phyloP scores from a whole-genome alignment of 2,888 invertebrate genomes.

The Netelia inedita region DNA sequence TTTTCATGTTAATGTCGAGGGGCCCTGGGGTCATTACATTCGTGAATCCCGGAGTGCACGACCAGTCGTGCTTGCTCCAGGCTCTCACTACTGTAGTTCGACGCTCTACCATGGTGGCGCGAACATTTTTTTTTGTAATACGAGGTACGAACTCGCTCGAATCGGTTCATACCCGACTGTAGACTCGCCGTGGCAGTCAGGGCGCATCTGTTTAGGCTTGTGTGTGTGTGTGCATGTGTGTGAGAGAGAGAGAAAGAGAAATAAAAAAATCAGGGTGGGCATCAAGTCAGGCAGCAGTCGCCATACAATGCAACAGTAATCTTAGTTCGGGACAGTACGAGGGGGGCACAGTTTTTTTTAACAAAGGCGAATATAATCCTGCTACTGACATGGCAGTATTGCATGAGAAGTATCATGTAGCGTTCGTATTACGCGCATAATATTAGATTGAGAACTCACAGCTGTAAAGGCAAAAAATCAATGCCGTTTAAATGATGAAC shows the following conservation, averaged over 20 bases:
- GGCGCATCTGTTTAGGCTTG: neutral
- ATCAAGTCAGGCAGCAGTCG: neutral
- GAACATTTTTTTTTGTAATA: neutral
- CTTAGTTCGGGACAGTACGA: neutral
- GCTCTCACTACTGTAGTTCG: constrained; percentile 38
- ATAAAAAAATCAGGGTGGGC: neutral
- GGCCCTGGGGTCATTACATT: constrained; percentile 75
- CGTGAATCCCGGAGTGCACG: constrained; percentile 68
- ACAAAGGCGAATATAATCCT: neutral
- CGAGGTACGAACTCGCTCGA: neutral
- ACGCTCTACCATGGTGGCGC: constrained; percentile 4
- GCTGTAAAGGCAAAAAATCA: no score
- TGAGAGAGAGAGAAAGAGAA: neutral
- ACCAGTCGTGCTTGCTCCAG: constrained; percentile 60
- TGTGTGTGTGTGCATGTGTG: neutral
- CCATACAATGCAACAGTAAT: neutral
- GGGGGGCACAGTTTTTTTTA: neutral
- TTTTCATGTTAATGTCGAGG: constrained; percentile 79
- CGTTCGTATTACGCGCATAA: neutral
- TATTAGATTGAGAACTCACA: no score
- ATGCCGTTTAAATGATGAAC: no score
- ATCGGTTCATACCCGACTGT: neutral
- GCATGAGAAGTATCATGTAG: neutral
- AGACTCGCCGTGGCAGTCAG: neutral
- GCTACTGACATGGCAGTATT: neutral